Percentiles rank a stretch among this genome's conserved stretches.
These are phyloP conservation scores for Sinosuthora webbiana DNA, from an alignment of 2,113 vertebrate genomes.

Conservation along the genomic window DNA sequence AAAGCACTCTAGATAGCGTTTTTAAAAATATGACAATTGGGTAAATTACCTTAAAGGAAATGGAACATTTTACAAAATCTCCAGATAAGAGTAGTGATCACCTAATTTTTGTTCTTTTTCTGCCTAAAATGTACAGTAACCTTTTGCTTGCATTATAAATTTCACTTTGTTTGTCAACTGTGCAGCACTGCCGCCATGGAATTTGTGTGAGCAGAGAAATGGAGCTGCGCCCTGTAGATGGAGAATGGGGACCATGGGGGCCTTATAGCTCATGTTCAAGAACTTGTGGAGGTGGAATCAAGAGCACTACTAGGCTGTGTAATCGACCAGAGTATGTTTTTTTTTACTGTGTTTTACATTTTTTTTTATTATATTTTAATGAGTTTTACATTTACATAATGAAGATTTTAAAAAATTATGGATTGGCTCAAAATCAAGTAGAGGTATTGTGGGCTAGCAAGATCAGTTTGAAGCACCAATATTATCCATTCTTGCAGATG, in stretches of 20 bases:
- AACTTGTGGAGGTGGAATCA: conserved; percentile 93
- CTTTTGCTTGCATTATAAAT: not conserved
- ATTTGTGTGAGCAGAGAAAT: conserved; percentile 90
- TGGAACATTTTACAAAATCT: not conserved
- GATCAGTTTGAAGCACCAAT: not conserved
- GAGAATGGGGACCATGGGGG: conserved; percentile 94
- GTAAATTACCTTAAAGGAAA: not conserved
- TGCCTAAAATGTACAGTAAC: not conserved
- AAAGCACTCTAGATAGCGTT: not conserved
- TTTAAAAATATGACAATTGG: not conserved
- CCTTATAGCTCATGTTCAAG: conserved; percentile 90
- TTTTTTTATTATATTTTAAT: not conserved
- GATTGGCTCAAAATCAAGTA: not conserved
- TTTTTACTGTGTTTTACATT: not conserved
- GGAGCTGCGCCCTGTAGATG: conserved; percentile 86
- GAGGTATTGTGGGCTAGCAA: not conserved
- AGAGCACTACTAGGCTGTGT: conserved; percentile 87
- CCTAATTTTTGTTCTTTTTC: not conserved
- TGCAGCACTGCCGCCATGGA: conserved; percentile 90
- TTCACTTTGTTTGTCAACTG: conserved; percentile 8
- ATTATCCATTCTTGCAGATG: not conserved
- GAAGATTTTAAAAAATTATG: not conserved
- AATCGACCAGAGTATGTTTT: conserved; percentile 89
- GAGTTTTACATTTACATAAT: not conserved
- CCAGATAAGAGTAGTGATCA: not conserved